Evolutionary conservation across 2,113 vertebrate species (phyloP).

Genomic region (Coptodon bakossiorum): DNA sequence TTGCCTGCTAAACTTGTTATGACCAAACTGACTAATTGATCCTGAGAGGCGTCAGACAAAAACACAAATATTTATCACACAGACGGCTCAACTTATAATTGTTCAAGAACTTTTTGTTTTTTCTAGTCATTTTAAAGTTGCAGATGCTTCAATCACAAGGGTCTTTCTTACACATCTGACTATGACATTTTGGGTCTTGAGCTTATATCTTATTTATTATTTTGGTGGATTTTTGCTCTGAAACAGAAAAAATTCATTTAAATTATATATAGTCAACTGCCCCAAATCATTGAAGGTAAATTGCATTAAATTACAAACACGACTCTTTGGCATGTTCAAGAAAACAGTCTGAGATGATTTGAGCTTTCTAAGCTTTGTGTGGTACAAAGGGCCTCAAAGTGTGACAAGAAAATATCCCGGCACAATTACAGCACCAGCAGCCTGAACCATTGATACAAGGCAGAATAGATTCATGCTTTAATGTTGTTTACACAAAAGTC

Average conservation of each 20-base stretch:
- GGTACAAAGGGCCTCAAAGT: not conserved
- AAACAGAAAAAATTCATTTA: not conserved
- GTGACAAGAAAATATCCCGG: not conserved
- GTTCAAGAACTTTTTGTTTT: not conserved
- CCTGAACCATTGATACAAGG: not conserved
- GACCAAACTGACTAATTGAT: conserved; percentile 47
- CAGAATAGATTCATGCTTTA: not conserved
- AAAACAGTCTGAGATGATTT: not conserved
- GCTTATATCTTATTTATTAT: not conserved
- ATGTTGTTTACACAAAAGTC: not conserved
- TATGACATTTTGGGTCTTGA: not conserved
- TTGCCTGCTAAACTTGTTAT: not conserved
- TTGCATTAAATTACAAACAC: not conserved
- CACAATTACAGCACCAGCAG: not conserved
- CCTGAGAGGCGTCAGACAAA: conserved; percentile 5
- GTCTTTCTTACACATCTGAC: not conserved
- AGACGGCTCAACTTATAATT: not conserved
- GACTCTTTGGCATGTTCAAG: not conserved
- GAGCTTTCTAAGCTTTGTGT: not conserved
- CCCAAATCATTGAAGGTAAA: not conserved
- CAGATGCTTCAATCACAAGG: not conserved
- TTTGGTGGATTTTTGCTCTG: not conserved
- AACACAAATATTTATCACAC: conserved; percentile 10
- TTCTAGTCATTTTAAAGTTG: not conserved
- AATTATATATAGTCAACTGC: not conserved